Evolutionary conservation across 2,888 invertebrate genomes (phyloP), one percentile per base, ranked within the genome.

Genomic region (Cancer borealis): DNA sequence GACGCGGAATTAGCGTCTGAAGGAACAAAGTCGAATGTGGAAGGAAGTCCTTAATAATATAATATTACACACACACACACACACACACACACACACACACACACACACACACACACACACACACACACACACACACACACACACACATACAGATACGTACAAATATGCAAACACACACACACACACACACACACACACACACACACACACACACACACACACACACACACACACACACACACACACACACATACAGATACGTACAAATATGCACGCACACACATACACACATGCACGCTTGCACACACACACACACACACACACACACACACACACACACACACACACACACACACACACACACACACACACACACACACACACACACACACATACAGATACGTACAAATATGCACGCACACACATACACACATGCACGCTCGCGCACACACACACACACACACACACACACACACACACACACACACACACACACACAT

Each of bases 401-500:
- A n/a, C n/a, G n/a, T n/a, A n/a, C n/a, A n/a, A n/a, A n/a, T n/a
- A n/a, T n/a, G n/a, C 39, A 39, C 39, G 2, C 39, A 39, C 39
- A 39, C 39, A 39, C 39, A 39, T 2, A 39, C 39, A 39, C 39
- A 39, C 39, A 39, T n/a, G n/a, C n/a, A n/a, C n/a, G n/a, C n/a
- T n/a, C n/a, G n/a, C n/a, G n/a, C 6, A 0, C 12, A 79, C 10
- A 79, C 8, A 79, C 79, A 79, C 79, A 79, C 79, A 30, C 30
- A 79, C 79, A 79, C 79, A 26, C 26, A 26, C 79, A 79, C 79
- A 26, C 26, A 79, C n/a, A 66, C 66, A 66, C 66, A 79, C 26
- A 5, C 26, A 79, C 79, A 79, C 79, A 79, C 79, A 79, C 79
- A 79, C 14, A 66, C 66, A 79, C 79, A 79, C 79, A 79, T 30